Percentiles rank a stretch among this genome's conserved stretches.
These are phyloP conservation scores for Pipistrellus pipistrellus DNA, from an alignment of 2,797 vertebrate genomes.

Conservation along the genomic window DNA sequence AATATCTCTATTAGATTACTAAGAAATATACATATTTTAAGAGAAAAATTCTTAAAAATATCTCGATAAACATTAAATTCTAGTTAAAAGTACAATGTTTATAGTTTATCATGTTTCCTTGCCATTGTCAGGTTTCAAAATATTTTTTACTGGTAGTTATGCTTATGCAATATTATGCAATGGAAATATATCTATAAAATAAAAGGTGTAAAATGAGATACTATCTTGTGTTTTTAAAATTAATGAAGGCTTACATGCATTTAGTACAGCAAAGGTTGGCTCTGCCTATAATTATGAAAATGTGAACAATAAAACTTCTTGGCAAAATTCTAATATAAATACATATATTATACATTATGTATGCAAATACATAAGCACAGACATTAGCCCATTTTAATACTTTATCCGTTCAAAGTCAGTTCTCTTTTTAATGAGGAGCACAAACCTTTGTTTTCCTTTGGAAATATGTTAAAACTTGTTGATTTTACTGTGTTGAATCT, in stretches of 20 bases:
- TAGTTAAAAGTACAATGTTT: constrained; percentile 1
- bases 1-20: neutral
- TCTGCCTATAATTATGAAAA: constrained; percentile 36
- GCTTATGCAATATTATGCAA: neutral
- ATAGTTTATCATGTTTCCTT: neutral
- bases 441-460: neutral
- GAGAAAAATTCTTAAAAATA: neutral
- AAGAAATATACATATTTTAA: neutral
- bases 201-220: neutral
- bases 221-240: neutral
- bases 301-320: constrained; percentile 38
- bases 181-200: constrained; percentile 7
- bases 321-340: neutral
- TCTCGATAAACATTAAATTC: neutral
- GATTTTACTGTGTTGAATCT: neutral
- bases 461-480: constrained; percentile 27
- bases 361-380: neutral
- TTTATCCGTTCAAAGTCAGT: constrained; percentile 10
- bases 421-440: neutral
- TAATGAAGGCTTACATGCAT: neutral
- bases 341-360: neutral
- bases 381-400: constrained; percentile 19
- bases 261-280: neutral
- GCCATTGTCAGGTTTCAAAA: neutral
- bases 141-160: constrained; percentile 32